A percentile compares a stretch with the other conserved stretches of the same genome.
Evolutionary conservation across 2,888 invertebrate species (phyloP).

Genomic region (Nemotelus nigrinus): DNA sequence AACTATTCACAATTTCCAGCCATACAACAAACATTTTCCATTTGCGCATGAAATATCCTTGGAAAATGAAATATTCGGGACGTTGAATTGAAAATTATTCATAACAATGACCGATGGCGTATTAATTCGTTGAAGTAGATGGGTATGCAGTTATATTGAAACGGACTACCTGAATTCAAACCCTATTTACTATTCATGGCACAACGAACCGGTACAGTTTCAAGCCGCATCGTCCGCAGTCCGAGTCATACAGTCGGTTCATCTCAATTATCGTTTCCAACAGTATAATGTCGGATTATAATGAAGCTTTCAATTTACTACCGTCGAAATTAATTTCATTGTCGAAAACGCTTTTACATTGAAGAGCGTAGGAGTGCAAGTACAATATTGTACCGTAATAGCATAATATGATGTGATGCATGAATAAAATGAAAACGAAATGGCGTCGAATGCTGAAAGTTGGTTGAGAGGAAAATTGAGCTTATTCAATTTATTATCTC

Average conservation of each 20-base stretch:
- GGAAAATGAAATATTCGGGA: background rate
- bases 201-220: constrained; percentile 1
- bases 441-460: constrained; percentile 27
- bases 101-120: constrained; percentile 15
- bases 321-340: constrained; percentile 38
- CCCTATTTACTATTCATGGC: constrained; percentile 37
- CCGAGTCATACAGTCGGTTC: background rate
- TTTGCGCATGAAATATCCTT: no score
- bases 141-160: no score
- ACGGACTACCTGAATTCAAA: background rate
- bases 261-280: constrained; percentile 38
- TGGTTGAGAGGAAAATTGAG: constrained; percentile 24
- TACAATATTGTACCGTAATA: background rate
- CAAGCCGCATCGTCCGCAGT: background rate
- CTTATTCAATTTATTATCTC: constrained; percentile 35
- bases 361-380: background rate
- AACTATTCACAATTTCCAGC: no score
- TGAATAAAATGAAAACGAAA: background rate
- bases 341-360: constrained; percentile 1
- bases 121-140: constrained; percentile 10
- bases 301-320: constrained; percentile 38
- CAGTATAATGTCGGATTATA: constrained; percentile 36
- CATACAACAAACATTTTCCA: no score
- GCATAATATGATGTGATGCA: background rate
- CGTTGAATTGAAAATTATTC: constrained; percentile 27